These are phyloP conservation scores for Neuroscelio doddi DNA, from an alignment of 2,888 invertebrate genomes.

Conservation along the genomic window DNA sequence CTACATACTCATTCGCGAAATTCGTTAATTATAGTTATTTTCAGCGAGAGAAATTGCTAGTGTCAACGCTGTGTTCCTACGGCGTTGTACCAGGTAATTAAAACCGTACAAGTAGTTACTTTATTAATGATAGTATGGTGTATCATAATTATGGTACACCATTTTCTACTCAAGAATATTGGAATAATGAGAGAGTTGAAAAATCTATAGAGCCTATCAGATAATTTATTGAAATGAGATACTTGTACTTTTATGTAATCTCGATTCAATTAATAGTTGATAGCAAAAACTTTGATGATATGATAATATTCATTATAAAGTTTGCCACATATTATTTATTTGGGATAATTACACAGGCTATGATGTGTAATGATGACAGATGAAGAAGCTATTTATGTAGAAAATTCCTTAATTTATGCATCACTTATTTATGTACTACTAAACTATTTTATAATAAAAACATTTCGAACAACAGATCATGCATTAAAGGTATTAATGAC, in stretches of 20 bases:
- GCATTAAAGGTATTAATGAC: too few species aligned
- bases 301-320: constrained; percentile 28
- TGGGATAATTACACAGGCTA: constrained; percentile 14
- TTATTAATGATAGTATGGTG: constrained; percentile 24
- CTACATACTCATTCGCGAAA: constrained; percentile 4
- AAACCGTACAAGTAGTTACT: constrained; percentile 19
- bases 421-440: too few species aligned
- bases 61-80: constrained; percentile 10
- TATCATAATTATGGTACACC: constrained; percentile 18
- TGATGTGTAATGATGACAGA: too few species aligned
- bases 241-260: constrained; percentile 15
- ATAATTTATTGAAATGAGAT: constrained; percentile 31
- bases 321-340: constrained; percentile 16
- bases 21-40: constrained; percentile 15
- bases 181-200: constrained; percentile 18
- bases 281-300: constrained; percentile 7
- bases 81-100: constrained; percentile 18
- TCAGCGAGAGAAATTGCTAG: constrained; percentile 6
- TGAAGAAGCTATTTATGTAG: too few species aligned
- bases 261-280: constrained; percentile 39
- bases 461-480: too few species aligned
- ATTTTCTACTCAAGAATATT: constrained; percentile 14
- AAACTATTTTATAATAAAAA: too few species aligned
- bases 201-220: constrained; percentile 1
- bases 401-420: too few species aligned